phyloP scores from a whole-genome alignment of 2,113 vertebrate species.

The Mionectes macconnelli region DNA sequence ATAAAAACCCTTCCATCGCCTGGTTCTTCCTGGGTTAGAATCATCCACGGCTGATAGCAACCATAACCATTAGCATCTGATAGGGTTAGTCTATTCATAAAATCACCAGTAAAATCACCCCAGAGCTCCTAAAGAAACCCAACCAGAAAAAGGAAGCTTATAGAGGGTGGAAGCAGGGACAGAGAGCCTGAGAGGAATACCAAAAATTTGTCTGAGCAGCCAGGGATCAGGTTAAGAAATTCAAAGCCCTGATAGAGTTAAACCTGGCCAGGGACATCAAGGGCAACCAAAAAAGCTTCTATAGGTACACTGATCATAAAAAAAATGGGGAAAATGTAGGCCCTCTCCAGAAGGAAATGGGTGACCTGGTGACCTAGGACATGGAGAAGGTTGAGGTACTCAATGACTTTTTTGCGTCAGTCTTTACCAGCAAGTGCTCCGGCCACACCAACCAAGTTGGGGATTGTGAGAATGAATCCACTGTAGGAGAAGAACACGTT shows the following conservation, averaged over 20 bases:
- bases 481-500: neutral
- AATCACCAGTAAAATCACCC: neutral
- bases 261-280: neutral
- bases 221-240: neutral
- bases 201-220: neutral
- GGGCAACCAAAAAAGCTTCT: neutral
- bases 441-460: rapidly evolving
- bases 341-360: neutral
- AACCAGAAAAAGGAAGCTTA: neutral
- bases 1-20: neutral
- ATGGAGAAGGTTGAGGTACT: neutral
- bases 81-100: neutral
- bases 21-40: neutral
- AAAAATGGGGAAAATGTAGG: neutral
- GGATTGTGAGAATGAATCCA: neutral
- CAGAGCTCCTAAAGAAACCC: neutral
- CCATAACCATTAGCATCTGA: neutral
- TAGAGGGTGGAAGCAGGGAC: neutral
- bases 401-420: neutral
- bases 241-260: neutral
- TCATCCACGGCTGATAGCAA: neutral
- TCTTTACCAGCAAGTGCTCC: neutral
- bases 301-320: neutral
- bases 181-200: neutral
- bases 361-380: neutral